A percentile compares a stretch with the other conserved stretches of the same genome.
phyloP scores from a whole-genome alignment of 1,140 invertebrate genomes.

The Orius insidiosus region DNA sequence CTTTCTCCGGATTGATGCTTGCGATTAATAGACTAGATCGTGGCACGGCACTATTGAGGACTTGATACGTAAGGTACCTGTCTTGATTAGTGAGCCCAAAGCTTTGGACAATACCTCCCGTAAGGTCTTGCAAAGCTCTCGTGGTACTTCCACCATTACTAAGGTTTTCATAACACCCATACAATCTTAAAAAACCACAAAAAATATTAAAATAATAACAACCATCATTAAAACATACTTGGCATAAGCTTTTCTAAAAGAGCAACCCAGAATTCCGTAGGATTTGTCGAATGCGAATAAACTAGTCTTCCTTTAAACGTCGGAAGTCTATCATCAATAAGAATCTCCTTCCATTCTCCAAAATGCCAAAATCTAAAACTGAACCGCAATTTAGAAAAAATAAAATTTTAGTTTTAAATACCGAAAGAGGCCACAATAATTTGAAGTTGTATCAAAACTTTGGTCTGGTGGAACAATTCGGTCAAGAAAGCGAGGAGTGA shows the following conservation, averaged over 20 bases:
- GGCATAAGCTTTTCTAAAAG: conserved; percentile 66
- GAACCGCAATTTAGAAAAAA: conserved; percentile 25
- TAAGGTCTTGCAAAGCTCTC: conserved; percentile 55
- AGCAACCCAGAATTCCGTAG: conserved; percentile 62
- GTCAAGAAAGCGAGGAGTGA: conserved; percentile 46
- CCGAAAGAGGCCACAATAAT: conserved; percentile 53
- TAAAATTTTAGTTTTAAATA: too few relatives aligned
- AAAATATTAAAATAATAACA: conserved; percentile 6
- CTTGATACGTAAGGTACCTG: conserved; percentile 45
- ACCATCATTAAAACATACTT: conserved; percentile 41
- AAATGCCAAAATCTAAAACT: conserved; percentile 63
- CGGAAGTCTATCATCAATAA: conserved; percentile 59
- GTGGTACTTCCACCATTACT: conserved; percentile 40
- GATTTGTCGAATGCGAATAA: conserved; percentile 48
- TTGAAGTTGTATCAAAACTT: conserved; percentile 38
- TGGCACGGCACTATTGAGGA: conserved; percentile 52
- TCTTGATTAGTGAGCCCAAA: conserved; percentile 44
- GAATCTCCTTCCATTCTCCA: conserved; percentile 56
- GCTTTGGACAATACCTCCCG: conserved; percentile 60
- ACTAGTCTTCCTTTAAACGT: conserved; percentile 49
- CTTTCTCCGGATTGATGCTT: conserved; percentile 38
- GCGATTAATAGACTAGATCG: conserved; percentile 51
- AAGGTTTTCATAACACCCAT: conserved; percentile 52
- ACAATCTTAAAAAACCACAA: conserved; percentile 49
- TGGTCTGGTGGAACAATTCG: conserved; percentile 50